Percentiles rank a stretch among this genome's conserved stretches.
phyloP scores from a whole-genome alignment of 2,888 invertebrate genomes.

The Galeopsomyia nigrocyanea region DNA sequence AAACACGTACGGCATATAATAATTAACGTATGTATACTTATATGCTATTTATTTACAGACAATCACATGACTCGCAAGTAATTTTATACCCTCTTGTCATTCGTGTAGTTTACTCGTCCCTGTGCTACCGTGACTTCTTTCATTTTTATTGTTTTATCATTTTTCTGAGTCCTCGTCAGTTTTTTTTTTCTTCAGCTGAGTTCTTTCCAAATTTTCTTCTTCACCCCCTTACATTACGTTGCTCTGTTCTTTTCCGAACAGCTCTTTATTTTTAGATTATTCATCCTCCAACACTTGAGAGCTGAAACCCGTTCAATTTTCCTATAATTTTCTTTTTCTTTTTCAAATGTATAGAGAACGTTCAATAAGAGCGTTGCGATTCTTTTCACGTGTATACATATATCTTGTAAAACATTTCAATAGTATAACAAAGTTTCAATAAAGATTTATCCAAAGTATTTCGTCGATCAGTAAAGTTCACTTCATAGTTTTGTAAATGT shows the following conservation, averaged over 20 bases:
- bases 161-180: not conserved
- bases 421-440: conserved; percentile 30
- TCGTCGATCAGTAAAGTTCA: conserved; percentile 28
- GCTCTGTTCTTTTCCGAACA: conserved; percentile 41
- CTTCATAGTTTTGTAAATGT: conserved; percentile 7
- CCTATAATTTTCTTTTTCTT: not conserved
- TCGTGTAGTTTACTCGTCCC: conserved; percentile 61
- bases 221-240: conserved; percentile 17
- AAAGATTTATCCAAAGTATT: conserved; percentile 29
- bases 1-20: conserved; percentile 68
- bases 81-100: conserved; percentile 61
- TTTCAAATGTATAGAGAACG: not conserved
- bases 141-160: conserved; percentile 22
- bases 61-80: conserved; percentile 68
- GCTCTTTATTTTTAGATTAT: conserved; percentile 41
- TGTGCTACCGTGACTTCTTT: conserved; percentile 53
- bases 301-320: conserved; percentile 68
- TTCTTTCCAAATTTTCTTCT: conserved; percentile 26
- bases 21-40: conserved; percentile 66
- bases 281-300: conserved; percentile 54
- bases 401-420: conserved; percentile 32
- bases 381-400: conserved; percentile 25
- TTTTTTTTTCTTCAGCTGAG: not conserved
- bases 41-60: conserved; percentile 67
- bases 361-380: not conserved